A percentile compares a stretch with the other conserved stretches of the same genome.
phyloP scores from a whole-genome alignment of 1,140 invertebrate species.

The Acromyrmex charruanus region DNA sequence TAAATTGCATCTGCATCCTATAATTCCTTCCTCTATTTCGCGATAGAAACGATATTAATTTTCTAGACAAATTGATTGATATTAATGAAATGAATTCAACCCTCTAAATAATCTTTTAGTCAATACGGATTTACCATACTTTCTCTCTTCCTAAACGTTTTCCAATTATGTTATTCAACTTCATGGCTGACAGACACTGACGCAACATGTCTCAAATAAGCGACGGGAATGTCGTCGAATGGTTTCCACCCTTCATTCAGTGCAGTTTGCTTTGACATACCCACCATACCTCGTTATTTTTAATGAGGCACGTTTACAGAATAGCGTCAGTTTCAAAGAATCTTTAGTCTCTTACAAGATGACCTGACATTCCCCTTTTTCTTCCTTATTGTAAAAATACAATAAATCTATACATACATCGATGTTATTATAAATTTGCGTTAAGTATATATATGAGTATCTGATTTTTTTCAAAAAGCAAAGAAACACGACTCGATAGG shows the following conservation, averaged over 20 bases:
- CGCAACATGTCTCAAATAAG: conserved; percentile 28
- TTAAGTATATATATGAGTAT: neutral
- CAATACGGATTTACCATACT: neutral
- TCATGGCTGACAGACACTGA: neutral
- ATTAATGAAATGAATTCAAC: neutral
- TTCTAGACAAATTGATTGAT: neutral
- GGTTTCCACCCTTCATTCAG: conserved; percentile 25
- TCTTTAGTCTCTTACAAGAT: conserved; percentile 7
- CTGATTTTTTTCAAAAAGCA: conserved; percentile 12
- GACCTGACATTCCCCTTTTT: neutral
- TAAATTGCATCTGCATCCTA: neutral
- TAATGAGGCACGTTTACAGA: conserved; percentile 53
- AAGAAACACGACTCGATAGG: neutral
- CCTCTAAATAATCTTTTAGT: neutral
- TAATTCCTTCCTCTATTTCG: neutral
- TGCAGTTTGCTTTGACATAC: conserved; percentile 35
- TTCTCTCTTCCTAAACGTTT: conserved; percentile 9
- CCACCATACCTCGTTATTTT: conserved; percentile 55
- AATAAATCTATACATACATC: neutral
- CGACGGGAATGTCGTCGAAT: neutral
- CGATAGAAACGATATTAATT: neutral
- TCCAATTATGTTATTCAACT: neutral
- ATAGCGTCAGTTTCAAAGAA: conserved; percentile 54
- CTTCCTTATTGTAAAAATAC: neutral
- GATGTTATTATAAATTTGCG: neutral